phyloP scores from a whole-genome alignment of 2,113 vertebrate species.

The Parotia lawesii region DNA sequence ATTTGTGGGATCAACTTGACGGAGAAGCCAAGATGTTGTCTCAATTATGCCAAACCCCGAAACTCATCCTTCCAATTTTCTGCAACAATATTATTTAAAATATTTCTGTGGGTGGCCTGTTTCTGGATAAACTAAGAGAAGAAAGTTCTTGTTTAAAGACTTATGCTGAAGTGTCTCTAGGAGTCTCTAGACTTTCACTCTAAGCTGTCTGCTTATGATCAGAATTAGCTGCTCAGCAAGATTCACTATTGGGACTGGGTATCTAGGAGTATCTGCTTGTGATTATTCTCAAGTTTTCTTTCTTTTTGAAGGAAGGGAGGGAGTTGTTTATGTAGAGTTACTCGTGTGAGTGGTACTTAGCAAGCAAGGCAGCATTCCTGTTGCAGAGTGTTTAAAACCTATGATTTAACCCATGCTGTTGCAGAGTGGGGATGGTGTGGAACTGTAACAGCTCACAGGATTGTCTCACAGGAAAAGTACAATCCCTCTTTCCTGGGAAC shows the following conservation, averaged over 20 bases:
- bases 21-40: not conserved
- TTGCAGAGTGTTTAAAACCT: not conserved
- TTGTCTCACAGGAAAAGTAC: not conserved
- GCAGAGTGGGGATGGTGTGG: fast-evolving
- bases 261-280: not conserved
- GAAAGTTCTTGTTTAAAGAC: not conserved
- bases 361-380: not conserved
- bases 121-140: not conserved
- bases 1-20: not conserved
- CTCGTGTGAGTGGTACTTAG: not conserved
- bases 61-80: not conserved
- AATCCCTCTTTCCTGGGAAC: not conserved
- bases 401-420: not conserved
- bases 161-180: not conserved
- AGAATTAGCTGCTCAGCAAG: not conserved
- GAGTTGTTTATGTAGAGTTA: not conserved
- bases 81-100: not conserved
- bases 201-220: not conserved
- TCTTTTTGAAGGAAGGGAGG: not conserved
- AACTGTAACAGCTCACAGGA: not conserved
- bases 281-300: not conserved
- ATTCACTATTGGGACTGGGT: not conserved
- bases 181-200: not conserved
- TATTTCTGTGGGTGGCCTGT: not conserved
- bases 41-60: not conserved